Evolutionary conservation across 1,140 invertebrate genomes (phyloP), one percentile per base, ranked within the genome.

Genomic region (Sycophila sp.): DNA sequence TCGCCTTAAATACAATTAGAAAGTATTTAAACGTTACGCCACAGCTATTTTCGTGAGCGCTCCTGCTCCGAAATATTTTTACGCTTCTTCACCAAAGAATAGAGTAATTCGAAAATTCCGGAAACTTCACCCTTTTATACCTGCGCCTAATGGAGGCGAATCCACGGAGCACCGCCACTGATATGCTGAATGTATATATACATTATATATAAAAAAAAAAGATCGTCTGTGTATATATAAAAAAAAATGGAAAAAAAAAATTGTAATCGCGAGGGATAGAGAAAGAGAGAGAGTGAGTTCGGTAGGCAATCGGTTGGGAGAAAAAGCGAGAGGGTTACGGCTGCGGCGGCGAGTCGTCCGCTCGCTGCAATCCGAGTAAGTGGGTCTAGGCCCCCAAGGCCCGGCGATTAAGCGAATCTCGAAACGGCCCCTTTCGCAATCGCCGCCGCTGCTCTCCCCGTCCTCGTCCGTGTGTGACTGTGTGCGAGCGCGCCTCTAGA

Each of bases 381-480:
- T 81, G 75, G 78, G 80, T 81, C 78, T 82, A 82, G 80, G 80
- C 79, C 78, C 78, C 73, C 76, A 78, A 79, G 79, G 79, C 77
- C 78, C 77, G 45, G 63, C 77, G 73, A 78, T 80, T 78, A 80
- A 80, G 75, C 74, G 74, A 80, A 82, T 82, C 78, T 81, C 76
- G 75, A 80, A 78, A 80, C 75, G 72, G 71, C 65, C 62, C 74
- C 75, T 82, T 79, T 80, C 75, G 80, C 74, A 82, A 82, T 80
- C 75, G 71, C 73, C 74, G 71, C 71, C 17, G 7, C 22, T 19
- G 42, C 19, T 17, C 32, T 28, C 28, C 17, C 42, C 15, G 10
- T 45, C 24, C 8, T 40, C 56, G n/a, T 19, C 22, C 15, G 1
- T 51, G 28, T 55, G 34, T 15, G 11, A 24, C 7, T 40, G n/a